Base-by-base conservation (phyloP, 35 echinoderm and acorn worm genomes). In the Strongylocentrotus purpuratus region DNA sequence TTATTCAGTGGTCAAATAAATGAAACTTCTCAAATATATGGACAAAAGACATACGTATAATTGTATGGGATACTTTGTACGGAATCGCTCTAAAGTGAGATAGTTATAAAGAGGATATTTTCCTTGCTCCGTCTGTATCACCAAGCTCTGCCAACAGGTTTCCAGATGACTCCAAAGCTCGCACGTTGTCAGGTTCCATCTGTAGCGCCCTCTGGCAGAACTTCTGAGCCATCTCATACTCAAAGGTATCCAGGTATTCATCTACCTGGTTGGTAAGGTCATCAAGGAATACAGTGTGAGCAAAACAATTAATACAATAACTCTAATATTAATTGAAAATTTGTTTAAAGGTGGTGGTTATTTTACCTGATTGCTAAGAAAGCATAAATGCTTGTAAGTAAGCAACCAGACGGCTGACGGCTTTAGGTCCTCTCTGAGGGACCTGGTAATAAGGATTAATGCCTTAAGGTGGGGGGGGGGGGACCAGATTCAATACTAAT, bases 191-290 rank as follows among this genome's bases (percentile, higher is more conserved):
- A 41, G 95, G 95, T 32, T 99, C 96, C 11, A 95, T 32, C 86
- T 99, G 92, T 7, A 99, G 61, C 9, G 98, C 98, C 86, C 88
- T 95, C 89, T 96, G 95, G 58, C 97, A 97, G 48, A 95, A 96
- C 86, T 94, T 97, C 94, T 97, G 96, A 31, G 98, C 98, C 94
- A 96, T 85, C 17, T 97, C 98, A 96, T 95, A 99, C 92, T 99
- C 88, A 86, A 95, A 97, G 33, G 95, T 97, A 31, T 99, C 97
- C 46, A 99, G 93, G 86, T 88, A 95, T 94, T 96, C 98, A 93
- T 94, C 93, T 33, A 94, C 98, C 96, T 99, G 90, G 0, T 17
- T 18, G 25, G 33, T 87, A 35, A 20, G 4, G 85, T 46, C 17
- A 59, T 31, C 55, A 94, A 50, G 8, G 32, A n/a, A 46, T 58